phyloP scores from a whole-genome alignment of 2,888 invertebrate species.

The Leptothorax acervorum region DNA sequence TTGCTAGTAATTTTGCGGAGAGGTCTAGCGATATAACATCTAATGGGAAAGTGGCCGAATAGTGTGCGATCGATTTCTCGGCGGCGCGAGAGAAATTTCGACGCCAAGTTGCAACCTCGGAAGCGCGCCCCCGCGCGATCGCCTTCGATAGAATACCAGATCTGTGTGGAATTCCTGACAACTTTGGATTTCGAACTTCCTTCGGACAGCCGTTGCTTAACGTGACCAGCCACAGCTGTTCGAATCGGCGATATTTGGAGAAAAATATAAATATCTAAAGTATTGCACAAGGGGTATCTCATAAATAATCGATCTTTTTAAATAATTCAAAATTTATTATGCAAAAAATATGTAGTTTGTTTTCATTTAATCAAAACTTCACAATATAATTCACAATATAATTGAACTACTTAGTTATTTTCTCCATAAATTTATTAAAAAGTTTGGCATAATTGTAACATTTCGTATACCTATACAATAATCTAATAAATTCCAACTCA shows the following conservation, averaged over 20 bases:
- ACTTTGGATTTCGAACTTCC: slow-evolving; percentile 26
- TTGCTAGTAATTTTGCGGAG: slow-evolving; percentile 59
- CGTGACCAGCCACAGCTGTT: slow-evolving; percentile 22
- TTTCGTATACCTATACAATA: neutral
- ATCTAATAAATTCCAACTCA: neutral
- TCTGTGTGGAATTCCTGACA: slow-evolving; percentile 30
- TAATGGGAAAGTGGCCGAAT: slow-evolving; percentile 29
- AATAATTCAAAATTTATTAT: neutral
- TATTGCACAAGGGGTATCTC: neutral
- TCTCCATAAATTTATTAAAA: neutral
- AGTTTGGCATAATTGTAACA: neutral
- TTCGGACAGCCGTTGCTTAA: slow-evolving; percentile 44
- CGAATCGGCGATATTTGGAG: slow-evolving; percentile 9
- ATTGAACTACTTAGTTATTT: neutral
- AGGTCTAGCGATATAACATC: slow-evolving; percentile 28
- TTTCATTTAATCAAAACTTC: neutral
- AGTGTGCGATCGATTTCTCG: slow-evolving; percentile 30
- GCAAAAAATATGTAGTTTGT: neutral
- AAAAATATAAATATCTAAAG: slow-evolving; percentile 16
- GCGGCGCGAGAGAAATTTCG: slow-evolving; percentile 28
- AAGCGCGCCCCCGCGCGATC: slow-evolving; percentile 20
- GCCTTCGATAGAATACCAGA: slow-evolving; percentile 40
- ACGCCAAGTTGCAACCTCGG: slow-evolving; percentile 3
- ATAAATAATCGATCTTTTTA: neutral
- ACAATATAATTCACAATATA: neutral